Conservation (phyloP, 2,888 invertebrate species). For the Criorhina ranunculi region DNA sequence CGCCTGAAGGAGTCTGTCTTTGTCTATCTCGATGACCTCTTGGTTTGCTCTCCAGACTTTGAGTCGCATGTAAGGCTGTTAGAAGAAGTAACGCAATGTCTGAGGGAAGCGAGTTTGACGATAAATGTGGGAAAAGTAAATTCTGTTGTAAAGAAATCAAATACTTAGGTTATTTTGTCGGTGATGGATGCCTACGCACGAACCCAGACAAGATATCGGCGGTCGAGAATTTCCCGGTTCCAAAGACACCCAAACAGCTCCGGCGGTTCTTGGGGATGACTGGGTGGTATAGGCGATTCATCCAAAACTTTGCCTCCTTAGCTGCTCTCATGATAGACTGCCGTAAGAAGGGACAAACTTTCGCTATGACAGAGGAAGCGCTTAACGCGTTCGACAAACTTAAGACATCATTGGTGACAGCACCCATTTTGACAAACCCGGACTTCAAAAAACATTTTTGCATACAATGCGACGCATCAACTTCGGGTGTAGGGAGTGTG, state of each 20-base stretch:
- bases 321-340: constrained; percentile 22
- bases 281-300: constrained; percentile 50
- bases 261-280: constrained; percentile 57
- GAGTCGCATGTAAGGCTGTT: too few relatives aligned
- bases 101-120: too few relatives aligned
- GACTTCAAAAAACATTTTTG: constrained; percentile 24
- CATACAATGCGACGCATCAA: constrained; percentile 8
- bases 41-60: too few relatives aligned
- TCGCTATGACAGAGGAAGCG: constrained; percentile 6
- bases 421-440: constrained; percentile 21
- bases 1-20: too few relatives aligned
- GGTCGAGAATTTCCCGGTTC: constrained; percentile 17
- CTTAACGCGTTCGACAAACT: constrained; percentile 3
- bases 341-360: not conserved
- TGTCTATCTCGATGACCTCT: too few relatives aligned
- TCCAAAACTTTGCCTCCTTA: constrained; percentile 31
- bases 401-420: not conserved
- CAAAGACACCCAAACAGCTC: constrained; percentile 36
- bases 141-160: too few relatives aligned
- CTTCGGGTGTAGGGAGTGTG: constrained; percentile 38
- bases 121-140: too few relatives aligned
- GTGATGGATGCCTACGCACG: too few relatives aligned
- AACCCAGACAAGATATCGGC: not conserved
- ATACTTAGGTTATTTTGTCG: too few relatives aligned
- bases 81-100: too few relatives aligned